phyloP scores from a whole-genome alignment of 2,797 vertebrate genomes.

The Sorex maritimensis region DNA sequence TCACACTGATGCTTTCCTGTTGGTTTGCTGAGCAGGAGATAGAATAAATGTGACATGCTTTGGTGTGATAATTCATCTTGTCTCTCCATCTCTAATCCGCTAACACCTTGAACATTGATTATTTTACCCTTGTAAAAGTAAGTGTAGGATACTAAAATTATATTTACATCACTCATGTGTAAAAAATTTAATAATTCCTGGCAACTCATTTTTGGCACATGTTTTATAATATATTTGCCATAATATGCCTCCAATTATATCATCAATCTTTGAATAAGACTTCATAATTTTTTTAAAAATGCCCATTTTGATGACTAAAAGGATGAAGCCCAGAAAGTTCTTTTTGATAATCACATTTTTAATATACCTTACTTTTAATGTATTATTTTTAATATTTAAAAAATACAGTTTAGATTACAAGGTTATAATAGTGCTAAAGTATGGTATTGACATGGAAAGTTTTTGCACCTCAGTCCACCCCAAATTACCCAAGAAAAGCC shows the following conservation, averaged over 20 bases:
- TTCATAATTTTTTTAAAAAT: neutral
- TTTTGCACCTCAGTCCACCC: too few species aligned
- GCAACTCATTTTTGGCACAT: neutral
- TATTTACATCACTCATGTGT: neutral
- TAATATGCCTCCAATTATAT: neutral
- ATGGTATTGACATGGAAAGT: too few species aligned
- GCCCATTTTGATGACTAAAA: neutral
- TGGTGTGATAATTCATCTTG: constrained; percentile 41
- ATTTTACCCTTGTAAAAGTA: constrained; percentile 14
- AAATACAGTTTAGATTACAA: too few species aligned
- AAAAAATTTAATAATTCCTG: constrained; percentile 28
- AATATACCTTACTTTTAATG: too few species aligned
- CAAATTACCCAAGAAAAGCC: too few species aligned
- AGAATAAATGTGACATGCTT: constrained; percentile 46
- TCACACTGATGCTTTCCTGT: neutral
- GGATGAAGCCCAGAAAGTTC: neutral
- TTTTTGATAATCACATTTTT: too few species aligned
- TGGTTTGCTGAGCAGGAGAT: neutral
- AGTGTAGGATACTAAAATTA: neutral
- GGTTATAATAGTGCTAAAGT: too few species aligned
- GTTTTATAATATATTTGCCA: neutral
- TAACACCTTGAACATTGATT: neutral
- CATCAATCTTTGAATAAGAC: neutral
- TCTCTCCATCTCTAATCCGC: neutral
- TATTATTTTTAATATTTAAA: too few species aligned